Evolutionary conservation across 2,113 vertebrate genomes (phyloP).

Genomic region (Emydura subglobosa): DNA sequence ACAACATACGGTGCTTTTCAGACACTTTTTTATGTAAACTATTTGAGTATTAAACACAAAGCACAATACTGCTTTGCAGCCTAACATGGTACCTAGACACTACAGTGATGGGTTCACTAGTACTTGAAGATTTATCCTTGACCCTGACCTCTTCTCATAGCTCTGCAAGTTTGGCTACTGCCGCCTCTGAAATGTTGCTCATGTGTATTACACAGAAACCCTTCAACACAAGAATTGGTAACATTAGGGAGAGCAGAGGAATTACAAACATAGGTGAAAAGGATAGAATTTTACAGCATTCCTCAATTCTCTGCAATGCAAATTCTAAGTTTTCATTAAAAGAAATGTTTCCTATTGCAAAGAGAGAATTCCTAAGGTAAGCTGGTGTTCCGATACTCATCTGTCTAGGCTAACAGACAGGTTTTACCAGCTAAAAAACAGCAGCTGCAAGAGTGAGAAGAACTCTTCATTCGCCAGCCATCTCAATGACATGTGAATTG

Average conservation of each 20-base stretch:
- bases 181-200: not conserved
- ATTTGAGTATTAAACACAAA: not conserved
- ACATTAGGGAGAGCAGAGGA: not conserved
- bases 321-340: not conserved
- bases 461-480: not conserved
- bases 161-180: not conserved
- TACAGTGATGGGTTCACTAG: not conserved
- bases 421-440: not conserved
- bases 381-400: not conserved
- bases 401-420: not conserved
- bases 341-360: not conserved
- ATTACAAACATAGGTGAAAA: not conserved
- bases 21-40: not conserved
- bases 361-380: not conserved
- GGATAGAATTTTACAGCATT: not conserved
- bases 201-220: not conserved
- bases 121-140: not conserved
- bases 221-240: not conserved
- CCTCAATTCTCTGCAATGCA: accelerated
- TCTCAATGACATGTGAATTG: accelerated
- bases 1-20: not conserved
- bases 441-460: too few species aligned
- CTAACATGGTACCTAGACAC: not conserved
- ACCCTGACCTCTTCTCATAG: not conserved
- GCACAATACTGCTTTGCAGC: not conserved